Evolutionary conservation across 2,888 invertebrate genomes (phyloP).

Genomic region (Fragum fragum): DNA sequence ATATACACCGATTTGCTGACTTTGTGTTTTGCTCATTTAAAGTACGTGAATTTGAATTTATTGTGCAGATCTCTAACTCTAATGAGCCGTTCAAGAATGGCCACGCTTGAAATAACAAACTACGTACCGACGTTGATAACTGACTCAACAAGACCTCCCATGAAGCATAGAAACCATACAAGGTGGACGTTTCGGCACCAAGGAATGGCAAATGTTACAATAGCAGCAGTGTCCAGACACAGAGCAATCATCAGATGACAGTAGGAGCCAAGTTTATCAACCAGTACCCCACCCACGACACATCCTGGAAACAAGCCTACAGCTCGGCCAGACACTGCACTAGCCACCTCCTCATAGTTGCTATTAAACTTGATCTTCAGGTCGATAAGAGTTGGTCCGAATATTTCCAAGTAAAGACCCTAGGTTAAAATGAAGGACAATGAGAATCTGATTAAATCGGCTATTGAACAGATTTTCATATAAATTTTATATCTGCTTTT

Average conservation of each 20-base stretch:
- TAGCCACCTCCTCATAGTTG: slow-evolving; percentile 73
- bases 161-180: slow-evolving; percentile 63
- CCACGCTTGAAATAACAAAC: too few relatives aligned
- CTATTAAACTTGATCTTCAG: slow-evolving; percentile 64
- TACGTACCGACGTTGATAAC: slow-evolving; percentile 73
- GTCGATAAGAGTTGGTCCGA: slow-evolving; percentile 75
- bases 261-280: slow-evolving; percentile 65
- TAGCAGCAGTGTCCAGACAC: slow-evolving; percentile 61
- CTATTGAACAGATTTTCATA: too few relatives aligned
- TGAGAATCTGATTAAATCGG: too few relatives aligned
- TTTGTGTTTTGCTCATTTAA: too few relatives aligned
- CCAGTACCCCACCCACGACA: slow-evolving; percentile 61
- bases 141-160: slow-evolving; percentile 71
- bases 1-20: too few relatives aligned
- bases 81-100: too few relatives aligned
- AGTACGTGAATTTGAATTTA: too few relatives aligned
- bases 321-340: slow-evolving; percentile 69
- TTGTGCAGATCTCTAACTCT: too few relatives aligned
- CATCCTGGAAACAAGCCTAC: slow-evolving; percentile 67
- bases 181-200: slow-evolving; percentile 52
- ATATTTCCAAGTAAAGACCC: slow-evolving; percentile 73
- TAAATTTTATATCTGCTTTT: too few relatives aligned
- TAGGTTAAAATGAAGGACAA: too few relatives aligned
- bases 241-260: slow-evolving; percentile 70
- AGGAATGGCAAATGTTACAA: slow-evolving; percentile 63